A percentile compares a stretch with the other conserved stretches of the same genome.
These are phyloP conservation scores for Limenitis camilla DNA, from an alignment of 2,888 invertebrate species.

Conservation along the genomic window DNA sequence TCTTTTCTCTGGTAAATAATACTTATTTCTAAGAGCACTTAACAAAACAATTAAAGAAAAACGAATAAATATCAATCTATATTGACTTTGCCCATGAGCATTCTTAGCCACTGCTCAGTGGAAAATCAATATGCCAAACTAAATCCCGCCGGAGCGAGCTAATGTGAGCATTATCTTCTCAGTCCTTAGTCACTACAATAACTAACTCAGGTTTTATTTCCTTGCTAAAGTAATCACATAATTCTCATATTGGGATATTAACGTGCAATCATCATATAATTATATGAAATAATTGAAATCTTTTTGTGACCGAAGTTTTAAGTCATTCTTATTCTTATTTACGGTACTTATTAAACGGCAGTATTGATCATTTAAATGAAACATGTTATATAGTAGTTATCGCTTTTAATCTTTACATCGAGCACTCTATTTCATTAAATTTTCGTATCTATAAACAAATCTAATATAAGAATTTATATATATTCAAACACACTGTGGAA, in stretches of 20 bases:
- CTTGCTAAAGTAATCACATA: background rate
- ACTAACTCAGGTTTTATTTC: conserved; percentile 1
- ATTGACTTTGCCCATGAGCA: conserved; percentile 12
- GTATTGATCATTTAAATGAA: background rate
- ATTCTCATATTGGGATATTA: no score
- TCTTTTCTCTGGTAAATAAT: background rate
- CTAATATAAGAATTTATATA: background rate
- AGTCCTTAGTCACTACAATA: conserved; percentile 8
- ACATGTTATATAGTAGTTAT: background rate
- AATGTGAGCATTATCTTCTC: conserved; percentile 19
- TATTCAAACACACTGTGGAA: background rate
- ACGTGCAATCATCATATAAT: no score
- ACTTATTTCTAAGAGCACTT: no score
- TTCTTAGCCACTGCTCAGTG: conserved; percentile 12
- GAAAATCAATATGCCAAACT: conserved; percentile 25
- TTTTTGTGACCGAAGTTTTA: no score
- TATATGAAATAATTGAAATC: no score
- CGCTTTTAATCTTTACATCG: background rate
- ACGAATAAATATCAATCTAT: conserved; percentile 7
- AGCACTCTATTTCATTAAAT: conserved; percentile 8
- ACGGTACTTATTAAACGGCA: no score
- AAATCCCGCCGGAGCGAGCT: conserved; percentile 21
- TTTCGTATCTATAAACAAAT: conserved; percentile 1
- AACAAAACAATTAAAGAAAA: background rate
- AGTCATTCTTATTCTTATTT: no score